Evolutionary conservation across 2,113 vertebrate genomes (phyloP).

Genomic region (Vulpes ferrilata): DNA sequence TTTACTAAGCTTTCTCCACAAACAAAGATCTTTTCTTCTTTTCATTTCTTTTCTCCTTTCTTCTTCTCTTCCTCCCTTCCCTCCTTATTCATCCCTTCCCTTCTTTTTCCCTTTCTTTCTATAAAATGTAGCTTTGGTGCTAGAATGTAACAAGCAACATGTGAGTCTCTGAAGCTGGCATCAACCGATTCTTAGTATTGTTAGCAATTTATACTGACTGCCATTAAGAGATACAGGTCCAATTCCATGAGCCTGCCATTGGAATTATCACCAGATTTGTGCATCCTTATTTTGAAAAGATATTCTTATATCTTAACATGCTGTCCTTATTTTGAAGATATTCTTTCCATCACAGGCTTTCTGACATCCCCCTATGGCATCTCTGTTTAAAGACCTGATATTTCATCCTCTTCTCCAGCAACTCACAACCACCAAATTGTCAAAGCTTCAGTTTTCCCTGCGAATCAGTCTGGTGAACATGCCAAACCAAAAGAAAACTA

Average conservation of each 20-base stretch:
- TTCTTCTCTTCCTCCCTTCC: background rate
- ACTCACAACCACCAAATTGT: background rate
- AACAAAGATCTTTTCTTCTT: background rate
- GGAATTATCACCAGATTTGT: background rate
- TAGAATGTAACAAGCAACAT: background rate
- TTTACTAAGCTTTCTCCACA: constrained; percentile 37
- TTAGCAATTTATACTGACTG: background rate
- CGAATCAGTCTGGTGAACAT: background rate
- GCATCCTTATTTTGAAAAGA: constrained; percentile 22
- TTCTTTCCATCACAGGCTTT: background rate
- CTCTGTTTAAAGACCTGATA: constrained; percentile 35
- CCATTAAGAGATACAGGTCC: background rate
- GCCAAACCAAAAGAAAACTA: constrained; percentile 49
- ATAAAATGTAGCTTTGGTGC: constrained; percentile 28
- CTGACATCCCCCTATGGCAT: background rate
- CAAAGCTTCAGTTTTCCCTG: constrained; percentile 24
- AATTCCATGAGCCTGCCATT: background rate
- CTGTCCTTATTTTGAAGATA: background rate
- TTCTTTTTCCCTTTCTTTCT: background rate
- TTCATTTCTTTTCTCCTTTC: background rate
- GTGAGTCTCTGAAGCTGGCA: background rate
- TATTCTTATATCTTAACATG: background rate
- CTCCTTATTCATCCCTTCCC: background rate
- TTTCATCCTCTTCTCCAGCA: background rate
- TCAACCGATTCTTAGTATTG: background rate